Evolutionary conservation across 2,113 vertebrate genomes (phyloP).

Genomic region (Leptodactylus fuscus): DNA sequence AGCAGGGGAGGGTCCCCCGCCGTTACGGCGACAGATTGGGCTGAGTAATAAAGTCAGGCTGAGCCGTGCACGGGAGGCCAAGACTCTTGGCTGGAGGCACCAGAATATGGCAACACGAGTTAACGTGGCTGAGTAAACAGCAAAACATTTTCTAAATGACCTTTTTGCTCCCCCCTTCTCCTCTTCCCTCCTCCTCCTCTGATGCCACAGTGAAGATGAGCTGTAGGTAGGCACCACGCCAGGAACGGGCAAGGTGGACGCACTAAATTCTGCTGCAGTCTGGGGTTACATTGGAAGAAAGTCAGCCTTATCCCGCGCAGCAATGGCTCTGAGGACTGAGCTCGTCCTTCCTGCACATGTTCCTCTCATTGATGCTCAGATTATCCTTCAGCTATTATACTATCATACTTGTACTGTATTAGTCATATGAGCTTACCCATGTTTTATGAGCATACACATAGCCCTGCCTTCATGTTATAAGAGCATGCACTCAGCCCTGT

Average conservation of each 20-base stretch:
- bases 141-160: constrained; percentile 78
- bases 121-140: constrained; percentile 80
- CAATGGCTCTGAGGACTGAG: neutral
- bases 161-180: constrained; percentile 61
- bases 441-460: neutral
- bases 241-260: constrained; percentile 16
- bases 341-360: neutral
- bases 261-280: constrained; percentile 38
- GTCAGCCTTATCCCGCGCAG: neutral
- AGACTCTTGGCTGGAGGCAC: constrained; percentile 87
- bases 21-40: constrained; percentile 97
- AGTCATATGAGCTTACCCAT: too few relatives aligned
- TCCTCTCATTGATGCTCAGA: neutral
- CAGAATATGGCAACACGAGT: constrained; percentile 91
- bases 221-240: constrained; percentile 35
- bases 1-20: constrained; percentile 92
- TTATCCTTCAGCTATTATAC: neutral
- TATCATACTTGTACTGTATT: neutral
- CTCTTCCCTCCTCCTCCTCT: neutral
- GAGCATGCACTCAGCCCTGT: too few relatives aligned
- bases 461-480: neutral
- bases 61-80: constrained; percentile 84
- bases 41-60: constrained; percentile 90
- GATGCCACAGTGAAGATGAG: constrained; percentile 31
- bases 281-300: neutral